Evolutionary conservation across 1,140 invertebrate genomes (phyloP).

Genomic region (Probaryconus sp.): DNA sequence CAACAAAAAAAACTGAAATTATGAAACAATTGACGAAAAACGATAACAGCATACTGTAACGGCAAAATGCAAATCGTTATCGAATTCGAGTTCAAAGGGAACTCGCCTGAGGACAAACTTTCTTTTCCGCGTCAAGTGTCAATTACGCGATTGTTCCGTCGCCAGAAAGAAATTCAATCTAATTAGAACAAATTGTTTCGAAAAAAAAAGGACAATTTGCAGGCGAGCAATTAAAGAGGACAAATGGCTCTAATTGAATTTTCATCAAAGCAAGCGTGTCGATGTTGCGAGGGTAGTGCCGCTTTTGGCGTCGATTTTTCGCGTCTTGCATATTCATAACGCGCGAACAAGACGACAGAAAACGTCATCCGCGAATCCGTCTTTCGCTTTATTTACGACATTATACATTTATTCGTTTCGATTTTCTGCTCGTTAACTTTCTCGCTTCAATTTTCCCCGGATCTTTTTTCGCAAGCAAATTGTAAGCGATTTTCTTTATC

Average conservation of each 20-base stretch:
- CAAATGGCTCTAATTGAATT: conserved; percentile 40
- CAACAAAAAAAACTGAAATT: no score
- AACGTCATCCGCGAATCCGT: neutral
- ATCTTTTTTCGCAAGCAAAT: conserved; percentile 35
- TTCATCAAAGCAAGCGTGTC: conserved; percentile 13
- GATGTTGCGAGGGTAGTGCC: conserved; percentile 8
- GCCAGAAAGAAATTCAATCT: conserved; percentile 22
- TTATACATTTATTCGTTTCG: conserved; percentile 29
- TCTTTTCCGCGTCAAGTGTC: conserved; percentile 28
- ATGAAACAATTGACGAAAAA: no score
- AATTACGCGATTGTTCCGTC: conserved; percentile 10
- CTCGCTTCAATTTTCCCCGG: conserved; percentile 30
- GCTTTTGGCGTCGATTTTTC: conserved; percentile 15
- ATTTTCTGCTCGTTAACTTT: conserved; percentile 42
- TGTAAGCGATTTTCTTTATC: conserved; percentile 37
- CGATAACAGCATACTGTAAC: no score
- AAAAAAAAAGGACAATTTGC: conserved; percentile 20
- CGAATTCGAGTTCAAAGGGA: neutral
- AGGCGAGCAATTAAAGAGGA: neutral
- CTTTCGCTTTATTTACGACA: conserved; percentile 38
- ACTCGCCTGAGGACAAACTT: conserved; percentile 16
- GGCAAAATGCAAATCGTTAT: conserved; percentile 13
- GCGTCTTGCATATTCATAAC: conserved; percentile 34
- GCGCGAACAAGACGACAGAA: no score
- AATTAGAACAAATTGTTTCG: conserved; percentile 39